Percentiles rank a stretch among this genome's conserved stretches.
Evolutionary conservation across 2,113 vertebrate genomes (phyloP).

Genomic region (Cettia cetti): DNA sequence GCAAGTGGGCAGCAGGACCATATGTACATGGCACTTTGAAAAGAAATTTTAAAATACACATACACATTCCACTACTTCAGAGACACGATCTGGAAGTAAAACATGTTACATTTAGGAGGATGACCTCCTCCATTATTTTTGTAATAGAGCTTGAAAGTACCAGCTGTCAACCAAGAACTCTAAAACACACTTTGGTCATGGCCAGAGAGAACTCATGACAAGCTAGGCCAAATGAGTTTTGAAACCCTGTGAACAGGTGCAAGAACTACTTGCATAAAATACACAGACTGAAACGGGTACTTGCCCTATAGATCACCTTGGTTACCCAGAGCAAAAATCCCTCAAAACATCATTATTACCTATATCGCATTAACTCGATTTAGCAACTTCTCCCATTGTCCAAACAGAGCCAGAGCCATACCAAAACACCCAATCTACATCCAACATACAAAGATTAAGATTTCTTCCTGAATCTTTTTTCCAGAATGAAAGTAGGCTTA

Average conservation of each 20-base stretch:
- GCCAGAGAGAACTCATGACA: not conserved
- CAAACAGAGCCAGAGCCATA: not conserved
- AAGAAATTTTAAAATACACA: not conserved
- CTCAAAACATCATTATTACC: rapidly evolving
- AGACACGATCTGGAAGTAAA: not conserved
- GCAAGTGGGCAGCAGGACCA: not conserved
- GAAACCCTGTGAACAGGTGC: rapidly evolving
- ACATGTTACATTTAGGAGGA: not conserved
- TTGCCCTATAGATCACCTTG: not conserved
- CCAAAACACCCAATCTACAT: not conserved
- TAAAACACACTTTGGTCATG: not conserved
- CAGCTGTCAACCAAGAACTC: not conserved
- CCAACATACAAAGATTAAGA: not conserved
- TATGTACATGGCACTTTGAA: not conserved
- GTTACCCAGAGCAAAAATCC: not conserved
- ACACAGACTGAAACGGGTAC: rapidly evolving
- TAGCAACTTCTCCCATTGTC: not conserved
- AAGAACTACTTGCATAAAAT: not conserved
- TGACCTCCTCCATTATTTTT: not conserved
- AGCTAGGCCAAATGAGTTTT: not conserved
- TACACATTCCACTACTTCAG: not conserved
- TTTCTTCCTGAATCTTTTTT: not conserved
- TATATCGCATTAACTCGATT: rapidly evolving
- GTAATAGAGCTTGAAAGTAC: not conserved
- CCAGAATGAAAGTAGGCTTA: not conserved